phyloP scores from a whole-genome alignment of 2,797 vertebrate species.

The Allobates femoralis region DNA sequence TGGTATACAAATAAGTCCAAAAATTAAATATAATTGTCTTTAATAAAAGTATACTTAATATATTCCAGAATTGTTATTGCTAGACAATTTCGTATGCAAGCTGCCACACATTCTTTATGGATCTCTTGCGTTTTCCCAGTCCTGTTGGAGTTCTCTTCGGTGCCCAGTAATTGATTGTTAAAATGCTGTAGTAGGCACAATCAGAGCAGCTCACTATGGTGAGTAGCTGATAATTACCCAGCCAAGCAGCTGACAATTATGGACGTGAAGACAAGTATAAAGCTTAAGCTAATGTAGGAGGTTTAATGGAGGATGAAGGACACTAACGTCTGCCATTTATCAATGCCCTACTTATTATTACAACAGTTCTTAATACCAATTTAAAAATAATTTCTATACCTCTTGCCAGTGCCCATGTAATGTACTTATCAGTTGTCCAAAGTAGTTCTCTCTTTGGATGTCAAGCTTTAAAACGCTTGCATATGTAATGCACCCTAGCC shows the following conservation, averaged over 20 bases:
- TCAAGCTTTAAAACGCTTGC: background rate
- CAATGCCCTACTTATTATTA: slow-evolving; percentile 37
- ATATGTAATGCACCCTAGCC: background rate
- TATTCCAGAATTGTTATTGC: background rate
- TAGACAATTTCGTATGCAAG: background rate
- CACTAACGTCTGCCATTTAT: slow-evolving; percentile 45
- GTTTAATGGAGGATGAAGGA: slow-evolving; percentile 55
- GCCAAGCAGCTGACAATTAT: slow-evolving; percentile 54
- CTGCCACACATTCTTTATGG: background rate
- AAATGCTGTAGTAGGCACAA: slow-evolving; percentile 34
- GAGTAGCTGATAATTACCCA: slow-evolving; percentile 48
- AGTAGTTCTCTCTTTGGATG: background rate
- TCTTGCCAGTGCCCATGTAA: slow-evolving; percentile 31
- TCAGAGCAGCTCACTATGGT: slow-evolving; percentile 8
- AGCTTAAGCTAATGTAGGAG: slow-evolving; percentile 31
- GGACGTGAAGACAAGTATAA: slow-evolving; percentile 43
- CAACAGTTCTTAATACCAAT: slow-evolving; percentile 14
- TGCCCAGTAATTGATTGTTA: slow-evolving; percentile 40
- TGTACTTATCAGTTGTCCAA: slow-evolving; percentile 20
- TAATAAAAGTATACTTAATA: background rate
- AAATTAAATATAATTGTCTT: background rate
- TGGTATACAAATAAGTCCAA: background rate
- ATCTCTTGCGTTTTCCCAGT: slow-evolving; percentile 1
- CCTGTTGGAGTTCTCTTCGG: background rate
- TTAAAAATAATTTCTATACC: slow-evolving; percentile 28